Base-by-base conservation (phyloP, 2,797 vertebrate species). In the Fistularia commersonii region DNA sequence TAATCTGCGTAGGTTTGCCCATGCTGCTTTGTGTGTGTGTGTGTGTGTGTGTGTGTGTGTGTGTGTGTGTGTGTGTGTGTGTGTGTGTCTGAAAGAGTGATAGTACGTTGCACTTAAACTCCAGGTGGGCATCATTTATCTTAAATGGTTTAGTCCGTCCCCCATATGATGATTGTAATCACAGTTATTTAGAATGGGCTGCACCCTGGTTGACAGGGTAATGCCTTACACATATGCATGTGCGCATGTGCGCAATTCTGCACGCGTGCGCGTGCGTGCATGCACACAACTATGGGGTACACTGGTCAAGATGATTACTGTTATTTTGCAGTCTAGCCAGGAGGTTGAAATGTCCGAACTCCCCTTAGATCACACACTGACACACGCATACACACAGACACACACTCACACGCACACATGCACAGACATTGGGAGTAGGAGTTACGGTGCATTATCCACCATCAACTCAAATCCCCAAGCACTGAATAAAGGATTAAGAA, bases 221-320 rank as follows among this genome's bases (percentile, higher is more conserved):
- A 48, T 45, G 13, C 54, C 42, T 59, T 42, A 57, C 37, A 37
- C 15, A 40, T 10, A 43, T n/a, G 50, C 51, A 51, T 43, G 47
- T 13, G 48, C 55, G 41, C 49, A 51, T n/a, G n/a, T n/a, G n/a
- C n/a, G n/a, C n/a, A n/a, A n/a, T n/a, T n/a, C n/a, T n/a, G n/a
- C 42, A 14, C 23, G 11, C 32, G 50, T 45, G 38, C 48, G 57
- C 12, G 31, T 40, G 41, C 45, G 41, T 41, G 56, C 39, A 53
- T 36, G 51, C 36, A 49, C 66, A 43, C 50, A 64, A 32, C 64
- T 51, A 61, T 55, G 39, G 62, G 66, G 50, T 44, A 60, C 49
- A 61, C 54, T 73, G 74, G 81, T 82, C 81, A 77, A 60, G 49
- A 69, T 79, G 70, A 86, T 81, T 76, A 72, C 67, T 60, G 63